Percentiles rank a stretch among this genome's conserved stretches.
phyloP scores from a whole-genome alignment of 2,888 invertebrate species.

The Dichetophora obliterata region DNA sequence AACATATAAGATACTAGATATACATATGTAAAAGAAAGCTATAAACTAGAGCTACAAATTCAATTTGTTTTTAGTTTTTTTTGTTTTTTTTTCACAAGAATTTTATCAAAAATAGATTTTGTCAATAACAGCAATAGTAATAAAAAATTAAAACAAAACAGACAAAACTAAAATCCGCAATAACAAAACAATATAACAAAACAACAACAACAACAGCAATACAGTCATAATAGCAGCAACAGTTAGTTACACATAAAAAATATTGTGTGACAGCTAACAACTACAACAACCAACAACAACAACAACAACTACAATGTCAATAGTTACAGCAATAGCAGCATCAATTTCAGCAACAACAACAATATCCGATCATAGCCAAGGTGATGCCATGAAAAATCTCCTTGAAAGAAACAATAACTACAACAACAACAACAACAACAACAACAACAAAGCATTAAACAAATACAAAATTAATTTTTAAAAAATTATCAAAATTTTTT shows the following conservation, averaged over 20 bases:
- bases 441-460: conserved; percentile 47
- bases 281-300: conserved; percentile 26
- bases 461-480: conserved; percentile 44
- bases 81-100: conserved; percentile 25
- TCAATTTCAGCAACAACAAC: conserved; percentile 52
- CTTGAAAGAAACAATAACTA: conserved; percentile 50
- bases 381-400: conserved; percentile 21
- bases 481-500: conserved; percentile 25
- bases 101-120: conserved; percentile 37
- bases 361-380: conserved; percentile 37
- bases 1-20: conserved; percentile 16
- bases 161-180: conserved; percentile 43
- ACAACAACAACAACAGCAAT: conserved; percentile 45
- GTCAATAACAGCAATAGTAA: conserved; percentile 42
- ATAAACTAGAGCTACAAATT: neutral
- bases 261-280: conserved; percentile 48
- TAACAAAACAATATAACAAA: conserved; percentile 38
- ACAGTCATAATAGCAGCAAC: conserved; percentile 37
- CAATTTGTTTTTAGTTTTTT: no score
- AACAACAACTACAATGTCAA: conserved; percentile 13
- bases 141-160: conserved; percentile 57
- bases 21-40: neutral
- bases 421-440: conserved; percentile 56
- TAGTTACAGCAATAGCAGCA: conserved; percentile 57
- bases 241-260: conserved; percentile 36